phyloP scores from a whole-genome alignment of 2,888 invertebrate species.

The Sarcophaga variegata region DNA sequence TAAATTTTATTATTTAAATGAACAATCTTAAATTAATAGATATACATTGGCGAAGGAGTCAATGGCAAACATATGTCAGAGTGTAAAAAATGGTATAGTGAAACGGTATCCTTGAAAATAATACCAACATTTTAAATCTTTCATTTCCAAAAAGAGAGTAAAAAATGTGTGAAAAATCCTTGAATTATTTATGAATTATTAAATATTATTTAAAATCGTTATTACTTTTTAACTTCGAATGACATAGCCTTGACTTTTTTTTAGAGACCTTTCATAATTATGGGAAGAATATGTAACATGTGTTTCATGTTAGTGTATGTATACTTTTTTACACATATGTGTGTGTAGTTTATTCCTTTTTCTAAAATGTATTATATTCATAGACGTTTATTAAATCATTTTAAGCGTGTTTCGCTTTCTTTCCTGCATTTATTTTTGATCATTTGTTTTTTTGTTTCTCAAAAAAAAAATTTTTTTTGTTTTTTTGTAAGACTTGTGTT shows the following conservation, averaged over 20 bases:
- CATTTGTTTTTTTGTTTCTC: slow-evolving; percentile 1
- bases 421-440: slow-evolving; percentile 12
- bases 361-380: not conserved
- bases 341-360: not conserved
- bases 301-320: slow-evolving; percentile 27
- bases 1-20: slow-evolving; percentile 64
- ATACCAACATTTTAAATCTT: not conserved
- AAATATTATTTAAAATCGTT: slow-evolving; percentile 23
- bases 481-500: not conserved
- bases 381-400: slow-evolving; percentile 35
- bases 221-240: slow-evolving; percentile 8
- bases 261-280: slow-evolving; percentile 37
- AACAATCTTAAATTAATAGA: not conserved
- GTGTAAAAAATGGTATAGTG: too few relatives aligned
- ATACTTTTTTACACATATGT: not conserved
- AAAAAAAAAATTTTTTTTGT: not conserved
- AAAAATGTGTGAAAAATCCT: slow-evolving; percentile 42
- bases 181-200: slow-evolving; percentile 62
- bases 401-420: slow-evolving; percentile 9
- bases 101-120: too few relatives aligned
- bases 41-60: too few relatives aligned
- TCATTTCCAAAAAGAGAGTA: not conserved
- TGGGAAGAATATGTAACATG: slow-evolving; percentile 27
- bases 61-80: too few relatives aligned
- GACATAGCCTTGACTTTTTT: slow-evolving; percentile 54